Evolutionary conservation across 2,113 vertebrate genomes (phyloP), one percentile per base, ranked within the genome.

Genomic region (Melanerpes aurifrons): DNA sequence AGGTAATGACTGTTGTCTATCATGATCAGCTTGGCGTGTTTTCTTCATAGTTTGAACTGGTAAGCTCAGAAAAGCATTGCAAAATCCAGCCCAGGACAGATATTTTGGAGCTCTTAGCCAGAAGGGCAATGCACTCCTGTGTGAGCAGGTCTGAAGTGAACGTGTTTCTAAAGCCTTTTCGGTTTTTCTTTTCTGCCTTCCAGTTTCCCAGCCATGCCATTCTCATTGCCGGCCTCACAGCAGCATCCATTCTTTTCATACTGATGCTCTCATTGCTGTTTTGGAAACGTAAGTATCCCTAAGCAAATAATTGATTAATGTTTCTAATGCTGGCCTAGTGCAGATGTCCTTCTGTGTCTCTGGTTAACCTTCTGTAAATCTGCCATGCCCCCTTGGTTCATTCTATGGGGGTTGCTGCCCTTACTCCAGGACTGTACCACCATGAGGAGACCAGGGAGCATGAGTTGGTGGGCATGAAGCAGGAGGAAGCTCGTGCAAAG

Each of bases 281-380:
- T 35, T 67, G 88, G 69, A 95, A 87, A 84, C 15, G 96, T 97
- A 48, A 97, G 96, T 97, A 76, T 22, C 32, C n/a, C 22, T 12
- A 5, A 35, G 22, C 28, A 57, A 7, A 5, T 12, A 31, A 18
- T 7, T 22, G 16, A 15, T 59, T 47, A 29, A 58, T 9, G 3
- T 31, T 81, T 66, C 66, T 68, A 22, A 29, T 24, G 18, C 61
- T 76, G 67, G 16, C 25, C 35, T 80, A 32, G 12, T 22, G 72
- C 45, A 68, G 28, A 0, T 19, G 15, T 25, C 24, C 37, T 74
- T 58, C 53, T 74, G 35, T 24, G 40, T 11, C 68, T 57, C 72
- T 86, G 72, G 15, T 15, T 73, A 29, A 82, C 35, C 31, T 67
- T 79, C 59, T 93, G 89, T 28, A 82, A 7, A 61, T 57, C 69